A percentile compares a stretch with the other conserved stretches of the same genome.
phyloP scores from a whole-genome alignment of 2,888 invertebrate genomes.

The Herminia tarsipennalis region DNA sequence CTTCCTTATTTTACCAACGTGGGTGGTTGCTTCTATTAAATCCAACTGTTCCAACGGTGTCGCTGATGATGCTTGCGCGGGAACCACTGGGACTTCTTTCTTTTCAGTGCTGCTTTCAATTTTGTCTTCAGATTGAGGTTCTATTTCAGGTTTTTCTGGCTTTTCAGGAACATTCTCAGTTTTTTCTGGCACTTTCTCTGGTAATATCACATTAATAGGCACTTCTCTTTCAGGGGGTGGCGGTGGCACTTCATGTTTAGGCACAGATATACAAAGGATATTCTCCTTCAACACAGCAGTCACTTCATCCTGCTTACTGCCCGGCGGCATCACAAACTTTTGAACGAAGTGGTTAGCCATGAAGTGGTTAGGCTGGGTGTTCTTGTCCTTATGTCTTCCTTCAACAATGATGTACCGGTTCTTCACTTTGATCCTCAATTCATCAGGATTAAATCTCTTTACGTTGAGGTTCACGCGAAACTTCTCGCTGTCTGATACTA shows the following conservation, averaged over 20 bases:
- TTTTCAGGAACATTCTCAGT: conserved; percentile 46
- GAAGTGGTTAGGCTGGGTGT: conserved; percentile 60
- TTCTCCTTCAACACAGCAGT: conserved; percentile 69
- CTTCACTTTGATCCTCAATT: conserved; percentile 73
- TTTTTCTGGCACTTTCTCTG: conserved; percentile 44
- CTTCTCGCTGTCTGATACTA: conserved; percentile 65
- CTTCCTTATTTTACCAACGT: conserved; percentile 78
- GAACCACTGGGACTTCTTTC: conserved; percentile 23
- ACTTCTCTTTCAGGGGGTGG: conserved; percentile 73
- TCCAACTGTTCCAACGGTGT: conserved; percentile 64
- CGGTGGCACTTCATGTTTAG: conserved; percentile 74
- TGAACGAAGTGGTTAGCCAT: conserved; percentile 77
- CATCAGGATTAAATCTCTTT: conserved; percentile 71
- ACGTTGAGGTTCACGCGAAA: conserved; percentile 70
- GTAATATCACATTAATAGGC: conserved; percentile 66
- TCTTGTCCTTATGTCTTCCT: conserved; percentile 68
- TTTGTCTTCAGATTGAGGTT: conserved; percentile 39
- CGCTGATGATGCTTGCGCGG: conserved; percentile 35
- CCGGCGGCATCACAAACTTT: conserved; percentile 70
- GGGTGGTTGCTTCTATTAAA: conserved; percentile 68
- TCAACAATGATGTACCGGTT: conserved; percentile 73
- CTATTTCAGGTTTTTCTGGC: conserved; percentile 39
- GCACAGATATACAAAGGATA: conserved; percentile 65
- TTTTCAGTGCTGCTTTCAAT: conserved; percentile 34
- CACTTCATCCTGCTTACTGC: conserved; percentile 73